Base-by-base conservation (phyloP, 2,888 invertebrate genomes). In the Abscondita cerata region DNA sequence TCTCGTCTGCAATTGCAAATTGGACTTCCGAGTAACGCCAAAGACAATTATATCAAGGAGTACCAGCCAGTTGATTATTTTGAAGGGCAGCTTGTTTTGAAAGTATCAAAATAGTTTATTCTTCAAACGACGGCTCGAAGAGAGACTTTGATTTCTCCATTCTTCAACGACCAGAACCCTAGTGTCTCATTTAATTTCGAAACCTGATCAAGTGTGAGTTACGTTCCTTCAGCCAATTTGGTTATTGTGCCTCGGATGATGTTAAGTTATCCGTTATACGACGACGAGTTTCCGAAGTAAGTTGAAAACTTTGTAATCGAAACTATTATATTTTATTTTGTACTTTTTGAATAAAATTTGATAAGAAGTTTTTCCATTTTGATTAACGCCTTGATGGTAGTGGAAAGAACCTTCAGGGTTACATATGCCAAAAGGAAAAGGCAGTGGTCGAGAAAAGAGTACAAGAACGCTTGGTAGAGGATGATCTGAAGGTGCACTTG, bases 41-140 rank as follows among this genome's bases (percentile, higher is more conserved):
- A 82, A 65, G 75, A 77, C 6, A 80, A 79, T 64, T 83, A 83
- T n/a, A n/a, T n/a, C n/a, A n/a, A n/a, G n/a, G n/a, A n/a, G n/a
- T n/a, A n/a, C n/a, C 71, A 71, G 69, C 12, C 73, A 78, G 47
- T 70, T 84, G 48, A 78, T 75, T 16, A 78, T 86, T 38, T 80
- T 85, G 68, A 81, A 80, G 66, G 75, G 79, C 15, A 82, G 85
- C 70, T 82, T 85, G 65, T 85, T 86, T n/a, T 70, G 77, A 79
- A 56, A 85, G 84, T 70, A 75, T 84, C 2, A 76, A 81, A 80
- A 81, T 68, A 81, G 82, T 0, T 79, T 83, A 38, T 68, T 69
- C 1, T 85, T 84, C 70, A 71, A 80, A 33, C 77, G 80, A 51
- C 77, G 78, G 59, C 69, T 79, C 20, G 78, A 81, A 60, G 79